These are phyloP conservation scores for Acanthornis magna DNA, from an alignment of 2,797 vertebrate species.

Conservation along the genomic window DNA sequence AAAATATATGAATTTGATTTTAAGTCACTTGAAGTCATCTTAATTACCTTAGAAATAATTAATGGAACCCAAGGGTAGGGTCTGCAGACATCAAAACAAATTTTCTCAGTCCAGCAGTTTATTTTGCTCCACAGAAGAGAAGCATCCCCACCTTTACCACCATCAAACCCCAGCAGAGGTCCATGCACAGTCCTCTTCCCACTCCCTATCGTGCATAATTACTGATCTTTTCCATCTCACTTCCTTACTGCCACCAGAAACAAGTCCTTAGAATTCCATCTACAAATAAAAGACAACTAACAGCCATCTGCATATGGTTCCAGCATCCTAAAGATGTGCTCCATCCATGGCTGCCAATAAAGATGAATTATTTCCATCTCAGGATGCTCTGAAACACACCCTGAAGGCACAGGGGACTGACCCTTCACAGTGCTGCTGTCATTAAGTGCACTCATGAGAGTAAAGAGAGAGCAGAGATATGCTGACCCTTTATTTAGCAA, in stretches of 20 bases:
- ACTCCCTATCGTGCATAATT: background rate
- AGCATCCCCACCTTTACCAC: background rate
- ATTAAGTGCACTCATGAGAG: background rate
- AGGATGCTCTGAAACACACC: background rate
- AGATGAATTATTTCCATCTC: background rate
- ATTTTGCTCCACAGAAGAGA: background rate
- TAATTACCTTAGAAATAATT: background rate
- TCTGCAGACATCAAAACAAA: background rate
- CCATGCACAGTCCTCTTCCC: background rate
- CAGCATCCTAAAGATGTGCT: background rate
- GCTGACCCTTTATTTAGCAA: background rate
- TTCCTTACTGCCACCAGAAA: background rate
- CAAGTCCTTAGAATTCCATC: background rate
- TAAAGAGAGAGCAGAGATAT: background rate
- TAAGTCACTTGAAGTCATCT: background rate
- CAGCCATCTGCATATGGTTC: background rate
- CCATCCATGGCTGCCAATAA: background rate
- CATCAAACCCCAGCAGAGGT: background rate
- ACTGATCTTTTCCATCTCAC: background rate
- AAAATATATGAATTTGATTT: background rate
- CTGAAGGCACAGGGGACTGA: background rate
- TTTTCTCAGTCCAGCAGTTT: background rate
- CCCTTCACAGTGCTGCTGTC: background rate
- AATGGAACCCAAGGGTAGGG: background rate
- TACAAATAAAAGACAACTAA: background rate